A percentile compares a stretch with the other conserved stretches of the same genome.
Conservation (phyloP, 1,140 invertebrate genomes). For the Bombyx mandarina region DNA sequence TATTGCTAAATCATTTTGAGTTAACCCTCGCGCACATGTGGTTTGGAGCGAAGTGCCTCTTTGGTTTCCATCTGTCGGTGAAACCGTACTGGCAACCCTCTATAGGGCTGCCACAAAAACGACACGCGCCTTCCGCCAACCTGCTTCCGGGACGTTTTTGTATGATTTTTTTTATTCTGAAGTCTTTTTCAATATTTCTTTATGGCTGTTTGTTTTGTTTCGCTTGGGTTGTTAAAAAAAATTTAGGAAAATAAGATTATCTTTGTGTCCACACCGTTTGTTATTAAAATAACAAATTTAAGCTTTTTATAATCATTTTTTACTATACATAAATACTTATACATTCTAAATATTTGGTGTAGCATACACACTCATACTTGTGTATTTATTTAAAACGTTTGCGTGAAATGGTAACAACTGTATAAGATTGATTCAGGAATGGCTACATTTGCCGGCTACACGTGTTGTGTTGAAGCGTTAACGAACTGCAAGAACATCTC, state of each 20-base stretch:
- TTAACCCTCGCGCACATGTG: constrained; percentile 15
- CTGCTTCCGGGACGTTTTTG: constrained; percentile 29
- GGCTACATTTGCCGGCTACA: no score
- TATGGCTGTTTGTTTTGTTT: not conserved
- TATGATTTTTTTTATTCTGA: not conserved
- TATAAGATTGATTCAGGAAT: no score
- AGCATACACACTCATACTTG: no score
- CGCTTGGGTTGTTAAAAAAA: not conserved
- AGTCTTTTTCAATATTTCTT: not conserved
- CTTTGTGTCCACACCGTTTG: no score
- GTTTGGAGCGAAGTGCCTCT: constrained; percentile 18
- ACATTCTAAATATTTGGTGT: no score
- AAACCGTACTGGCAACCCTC: constrained; percentile 30
- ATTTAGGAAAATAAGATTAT: not conserved
- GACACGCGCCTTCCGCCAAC: constrained; percentile 33
- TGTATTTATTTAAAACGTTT: no score
- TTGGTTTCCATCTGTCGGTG: constrained; percentile 25
- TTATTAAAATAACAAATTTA: no score
- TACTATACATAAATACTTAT: no score
- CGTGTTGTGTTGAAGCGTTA: no score
- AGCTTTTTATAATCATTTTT: no score
- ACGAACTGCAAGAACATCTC: no score
- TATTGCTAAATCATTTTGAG: constrained; percentile 20
- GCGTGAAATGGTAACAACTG: no score
- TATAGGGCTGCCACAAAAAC: constrained; percentile 25